Percentiles rank a stretch among this genome's conserved stretches.
Evolutionary conservation across 2,113 vertebrate genomes (phyloP).

Genomic region (Machaerirhynchus nigripectus): DNA sequence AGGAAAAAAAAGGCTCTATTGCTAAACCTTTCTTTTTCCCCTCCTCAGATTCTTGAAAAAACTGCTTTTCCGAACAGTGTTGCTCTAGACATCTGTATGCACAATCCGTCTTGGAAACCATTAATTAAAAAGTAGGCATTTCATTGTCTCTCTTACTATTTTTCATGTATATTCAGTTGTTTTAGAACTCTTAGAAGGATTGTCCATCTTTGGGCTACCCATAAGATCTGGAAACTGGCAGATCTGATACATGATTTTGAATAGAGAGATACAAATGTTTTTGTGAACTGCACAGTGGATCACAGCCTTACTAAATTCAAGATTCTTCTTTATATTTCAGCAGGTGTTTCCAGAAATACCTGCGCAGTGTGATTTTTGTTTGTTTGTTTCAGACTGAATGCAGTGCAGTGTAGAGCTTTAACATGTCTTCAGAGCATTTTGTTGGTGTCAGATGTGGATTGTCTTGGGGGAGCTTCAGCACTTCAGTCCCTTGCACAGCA

Average conservation of each 20-base stretch:
- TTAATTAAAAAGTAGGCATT: conserved; percentile 87
- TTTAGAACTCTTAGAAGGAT: background rate
- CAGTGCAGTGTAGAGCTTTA: conserved; percentile 89
- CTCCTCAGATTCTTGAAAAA: conserved; percentile 88
- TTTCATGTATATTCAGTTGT: background rate
- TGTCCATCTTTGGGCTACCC: background rate
- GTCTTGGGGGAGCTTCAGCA: conserved; percentile 82
- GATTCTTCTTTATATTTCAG: background rate
- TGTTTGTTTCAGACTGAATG: conserved; percentile 80
- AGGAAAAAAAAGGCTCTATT: background rate
- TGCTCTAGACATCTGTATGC: conserved; percentile 82
- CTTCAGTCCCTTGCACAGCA: conserved; percentile 90
- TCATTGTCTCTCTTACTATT: background rate
- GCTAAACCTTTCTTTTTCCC: conserved; percentile 27
- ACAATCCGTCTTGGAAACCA: conserved; percentile 82
- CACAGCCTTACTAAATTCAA: background rate
- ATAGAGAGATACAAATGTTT: background rate
- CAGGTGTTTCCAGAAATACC: background rate
- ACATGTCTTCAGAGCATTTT: conserved; percentile 92
- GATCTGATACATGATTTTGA: background rate
- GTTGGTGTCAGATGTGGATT: conserved; percentile 85
- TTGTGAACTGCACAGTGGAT: background rate
- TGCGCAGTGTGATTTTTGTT: background rate
- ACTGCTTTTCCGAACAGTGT: conserved; percentile 81
- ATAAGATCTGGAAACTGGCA: background rate